Conservation (phyloP, 2,797 vertebrate species). For the Cercopithecus neglectus region DNA sequence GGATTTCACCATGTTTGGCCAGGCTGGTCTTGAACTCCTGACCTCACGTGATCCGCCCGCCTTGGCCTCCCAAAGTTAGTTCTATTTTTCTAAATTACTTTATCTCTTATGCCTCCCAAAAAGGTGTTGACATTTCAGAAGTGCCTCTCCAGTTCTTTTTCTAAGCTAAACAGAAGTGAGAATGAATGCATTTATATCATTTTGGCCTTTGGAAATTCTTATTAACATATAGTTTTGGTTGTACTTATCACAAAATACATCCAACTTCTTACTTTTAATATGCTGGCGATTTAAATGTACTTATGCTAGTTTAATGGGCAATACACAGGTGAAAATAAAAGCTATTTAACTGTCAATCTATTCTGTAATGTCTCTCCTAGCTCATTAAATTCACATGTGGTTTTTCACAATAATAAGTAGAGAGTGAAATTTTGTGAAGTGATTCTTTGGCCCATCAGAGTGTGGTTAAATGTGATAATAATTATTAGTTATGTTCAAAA, state of each 20-base stretch:
- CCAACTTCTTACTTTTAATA: neutral
- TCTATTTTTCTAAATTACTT: neutral
- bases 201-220: constrained; percentile 26
- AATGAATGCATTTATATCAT: neutral
- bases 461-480: neutral
- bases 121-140: neutral
- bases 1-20: neutral
- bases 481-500: neutral
- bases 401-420: neutral
- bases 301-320: neutral
- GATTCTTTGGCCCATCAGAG: neutral
- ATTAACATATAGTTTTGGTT: neutral
- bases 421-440: neutral
- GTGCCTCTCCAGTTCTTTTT: neutral
- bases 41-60: neutral
- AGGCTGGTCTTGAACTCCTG: neutral
- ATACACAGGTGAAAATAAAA: constrained; percentile 1
- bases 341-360: constrained; percentile 24
- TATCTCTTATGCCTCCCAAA: neutral
- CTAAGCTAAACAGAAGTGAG: neutral
- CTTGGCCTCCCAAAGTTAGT: neutral
- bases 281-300: neutral
- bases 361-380: neutral
- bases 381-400: neutral
- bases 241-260: neutral